Percentiles rank a stretch among this genome's conserved stretches.
Evolutionary conservation across 1,140 invertebrate species (phyloP).

Genomic region (Zaprionus lachaisei): DNA sequence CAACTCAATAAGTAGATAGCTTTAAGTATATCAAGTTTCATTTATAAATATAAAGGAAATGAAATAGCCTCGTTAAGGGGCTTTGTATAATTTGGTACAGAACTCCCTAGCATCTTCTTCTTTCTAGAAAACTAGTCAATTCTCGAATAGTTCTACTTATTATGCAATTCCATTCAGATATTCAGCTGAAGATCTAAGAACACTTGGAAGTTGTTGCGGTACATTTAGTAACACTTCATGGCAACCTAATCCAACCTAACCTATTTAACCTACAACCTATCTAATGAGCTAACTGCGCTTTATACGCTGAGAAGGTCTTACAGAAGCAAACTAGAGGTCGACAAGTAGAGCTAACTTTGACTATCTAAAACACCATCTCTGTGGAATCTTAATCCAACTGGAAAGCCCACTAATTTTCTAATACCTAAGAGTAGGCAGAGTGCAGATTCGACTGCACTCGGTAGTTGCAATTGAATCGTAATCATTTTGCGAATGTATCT

Average conservation of each 20-base stretch:
- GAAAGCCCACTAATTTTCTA: not conserved
- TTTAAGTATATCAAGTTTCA: too few species aligned
- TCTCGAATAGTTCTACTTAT: not conserved
- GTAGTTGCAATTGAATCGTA: slow-evolving; percentile 12
- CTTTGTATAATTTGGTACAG: not conserved
- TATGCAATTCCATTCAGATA: not conserved
- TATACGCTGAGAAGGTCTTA: too few species aligned
- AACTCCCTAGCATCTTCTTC: not conserved
- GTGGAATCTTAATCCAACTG: not conserved
- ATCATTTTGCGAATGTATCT: slow-evolving; percentile 15
- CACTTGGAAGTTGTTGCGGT: not conserved
- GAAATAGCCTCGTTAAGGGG: not conserved
- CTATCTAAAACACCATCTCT: too few species aligned
- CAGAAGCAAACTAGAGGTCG: too few species aligned
- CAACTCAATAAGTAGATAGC: too few species aligned
- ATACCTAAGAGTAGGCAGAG: not conserved
- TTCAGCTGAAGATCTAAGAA: not conserved
- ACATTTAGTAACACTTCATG: too few species aligned
- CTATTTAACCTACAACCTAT: too few species aligned
- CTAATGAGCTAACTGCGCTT: too few species aligned
- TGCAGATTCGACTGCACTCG: not conserved
- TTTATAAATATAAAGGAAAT: too few species aligned
- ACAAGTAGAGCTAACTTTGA: too few species aligned
- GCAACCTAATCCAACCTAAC: too few species aligned
- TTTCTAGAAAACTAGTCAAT: not conserved